Evolutionary conservation across 2,797 vertebrate genomes (phyloP), one percentile per base, ranked within the genome.

Genomic region (Gambusia yucatana): DNA sequence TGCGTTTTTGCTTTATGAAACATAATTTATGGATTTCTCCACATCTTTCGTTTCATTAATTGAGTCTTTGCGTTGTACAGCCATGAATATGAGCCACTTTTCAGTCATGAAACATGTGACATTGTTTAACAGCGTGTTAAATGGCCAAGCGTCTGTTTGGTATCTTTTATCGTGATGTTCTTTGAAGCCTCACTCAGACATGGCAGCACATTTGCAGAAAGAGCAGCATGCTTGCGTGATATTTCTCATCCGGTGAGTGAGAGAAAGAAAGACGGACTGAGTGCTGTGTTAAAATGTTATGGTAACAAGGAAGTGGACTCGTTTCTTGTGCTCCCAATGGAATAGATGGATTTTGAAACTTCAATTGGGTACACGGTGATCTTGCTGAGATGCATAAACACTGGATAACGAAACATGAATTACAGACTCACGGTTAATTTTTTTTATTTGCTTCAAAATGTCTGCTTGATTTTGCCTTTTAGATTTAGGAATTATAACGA

Each of bases 161-260:
- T 47, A 3, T 63, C 36, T 65, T 77, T 74, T 77, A 57, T 20
- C 20, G 36, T 43, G 28, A 48, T 69, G 48, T 47, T 75, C 30
- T 61, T 75, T 67, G 41, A 46, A 77, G 57, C 28, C 46, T 73
- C 50, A 69, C 79, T 59, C 73, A 78, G 65, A 84, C 28, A 65
- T 48, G 48, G 67, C 59, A 47, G 30, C 80, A 74, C 50, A 61
- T 71, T 78, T 63, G 33, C 52, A 71, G 47, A 80, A 59, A 69
- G 72, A 78, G 72, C 43, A 78, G 67, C 69, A 9, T 67, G 76
- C 30, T 74, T 47, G 30, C 25, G 17, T 44, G 67, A 76, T 63
- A 75, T 61, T 72, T 83, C 78, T 73, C 61, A 77, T 79, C 70
- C 25, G 71, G 22, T 74, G 52, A 75, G 63, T 65, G 72, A 55